Evolutionary conservation across 2,888 invertebrate species (phyloP).

Genomic region (Morinoia aosen): DNA sequence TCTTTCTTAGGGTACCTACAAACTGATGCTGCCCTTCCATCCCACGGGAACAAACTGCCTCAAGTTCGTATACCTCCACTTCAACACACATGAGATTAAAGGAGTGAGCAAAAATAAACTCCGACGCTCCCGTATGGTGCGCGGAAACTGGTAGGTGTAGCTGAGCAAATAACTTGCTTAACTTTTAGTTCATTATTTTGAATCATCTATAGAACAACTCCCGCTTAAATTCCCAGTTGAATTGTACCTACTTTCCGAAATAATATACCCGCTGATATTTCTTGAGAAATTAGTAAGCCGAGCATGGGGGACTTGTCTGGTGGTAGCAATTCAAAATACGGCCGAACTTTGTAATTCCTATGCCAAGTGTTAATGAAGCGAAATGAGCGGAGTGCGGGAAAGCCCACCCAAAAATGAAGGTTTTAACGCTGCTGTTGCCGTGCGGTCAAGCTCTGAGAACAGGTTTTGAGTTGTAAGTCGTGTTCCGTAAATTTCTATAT

Average conservation of each 20-base stretch:
- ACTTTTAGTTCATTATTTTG: background rate
- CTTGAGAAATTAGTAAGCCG: background rate
- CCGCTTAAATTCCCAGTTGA: background rate
- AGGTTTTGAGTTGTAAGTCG: too few relatives aligned
- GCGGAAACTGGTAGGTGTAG: background rate
- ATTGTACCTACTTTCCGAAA: background rate
- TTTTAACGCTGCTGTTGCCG: background rate
- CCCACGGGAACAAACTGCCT: too few relatives aligned
- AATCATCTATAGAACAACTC: background rate
- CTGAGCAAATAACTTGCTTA: background rate
- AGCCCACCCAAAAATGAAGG: too few relatives aligned
- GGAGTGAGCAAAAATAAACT: background rate
- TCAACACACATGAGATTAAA: background rate
- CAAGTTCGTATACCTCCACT: background rate
- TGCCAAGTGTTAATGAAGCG: background rate
- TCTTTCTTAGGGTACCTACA: too few relatives aligned
- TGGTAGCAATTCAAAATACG: background rate
- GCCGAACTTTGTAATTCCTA: background rate
- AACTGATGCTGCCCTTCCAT: too few relatives aligned
- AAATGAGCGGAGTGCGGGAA: background rate
- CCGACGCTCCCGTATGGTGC: background rate
- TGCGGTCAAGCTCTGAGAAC: background rate
- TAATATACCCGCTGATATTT: background rate
- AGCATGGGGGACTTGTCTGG: background rate
- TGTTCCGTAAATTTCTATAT: too few relatives aligned